These are phyloP conservation scores for Falco concolor DNA, from an alignment of 2,797 vertebrate species.

Conservation along the genomic window DNA sequence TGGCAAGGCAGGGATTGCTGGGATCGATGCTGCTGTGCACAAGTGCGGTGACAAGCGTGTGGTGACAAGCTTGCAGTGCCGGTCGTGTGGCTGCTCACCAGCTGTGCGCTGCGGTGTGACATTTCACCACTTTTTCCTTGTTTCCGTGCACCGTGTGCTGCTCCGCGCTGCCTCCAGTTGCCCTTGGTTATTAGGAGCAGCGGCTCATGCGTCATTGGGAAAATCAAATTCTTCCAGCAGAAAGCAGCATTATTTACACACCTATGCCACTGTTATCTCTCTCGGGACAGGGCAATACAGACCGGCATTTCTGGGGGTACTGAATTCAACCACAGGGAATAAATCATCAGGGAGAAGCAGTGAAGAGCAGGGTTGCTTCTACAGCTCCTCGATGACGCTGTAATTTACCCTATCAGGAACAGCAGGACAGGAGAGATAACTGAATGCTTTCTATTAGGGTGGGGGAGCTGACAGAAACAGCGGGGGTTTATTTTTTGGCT, in stretches of 20 bases:
- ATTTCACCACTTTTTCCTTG: background rate
- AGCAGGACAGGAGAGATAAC: constrained; percentile 31
- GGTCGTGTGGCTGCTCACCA: background rate
- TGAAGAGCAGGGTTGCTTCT: background rate
- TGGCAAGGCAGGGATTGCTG: background rate
- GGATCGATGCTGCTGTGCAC: fast-evolving
- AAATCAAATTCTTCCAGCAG: background rate
- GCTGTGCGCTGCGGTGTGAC: fast-evolving
- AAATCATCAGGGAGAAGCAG: background rate
- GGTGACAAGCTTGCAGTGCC: background rate
- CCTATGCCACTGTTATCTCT: background rate
- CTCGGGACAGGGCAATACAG: background rate
- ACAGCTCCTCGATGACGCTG: background rate
- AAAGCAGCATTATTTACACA: background rate
- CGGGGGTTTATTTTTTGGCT: background rate
- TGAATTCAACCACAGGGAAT: background rate
- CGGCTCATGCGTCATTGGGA: fast-evolving
- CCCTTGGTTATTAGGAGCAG: background rate
- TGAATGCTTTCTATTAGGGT: background rate
- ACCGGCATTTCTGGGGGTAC: background rate
- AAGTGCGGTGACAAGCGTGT: background rate
- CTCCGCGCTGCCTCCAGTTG: background rate
- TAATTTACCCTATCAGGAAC: background rate
- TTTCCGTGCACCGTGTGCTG: fast-evolving
- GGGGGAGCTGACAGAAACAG: background rate